Percentiles rank a stretch among this genome's conserved stretches.
Evolutionary conservation across 2,113 vertebrate species (phyloP).

Genomic region (Alosa alosa): DNA sequence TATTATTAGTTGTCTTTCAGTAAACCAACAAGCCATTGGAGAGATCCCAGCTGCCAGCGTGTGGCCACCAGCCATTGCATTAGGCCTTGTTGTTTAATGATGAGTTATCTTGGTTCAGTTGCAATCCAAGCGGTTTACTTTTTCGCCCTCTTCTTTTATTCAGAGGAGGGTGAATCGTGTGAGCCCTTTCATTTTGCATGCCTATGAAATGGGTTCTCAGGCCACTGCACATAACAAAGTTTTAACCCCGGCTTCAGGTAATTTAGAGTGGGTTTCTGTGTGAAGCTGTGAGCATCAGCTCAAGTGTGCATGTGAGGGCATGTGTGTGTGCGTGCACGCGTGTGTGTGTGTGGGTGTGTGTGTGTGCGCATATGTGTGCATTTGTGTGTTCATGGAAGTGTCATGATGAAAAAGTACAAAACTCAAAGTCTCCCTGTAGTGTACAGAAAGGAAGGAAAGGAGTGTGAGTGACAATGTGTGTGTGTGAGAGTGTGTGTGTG

Average conservation of each 20-base stretch:
- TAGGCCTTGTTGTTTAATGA: constrained; percentile 10
- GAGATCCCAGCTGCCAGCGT: neutral
- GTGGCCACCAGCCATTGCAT: neutral
- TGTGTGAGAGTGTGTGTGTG: too few relatives aligned
- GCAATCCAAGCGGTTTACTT: too few relatives aligned
- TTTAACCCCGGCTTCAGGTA: constrained; percentile 7
- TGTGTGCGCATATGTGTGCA: too few relatives aligned
- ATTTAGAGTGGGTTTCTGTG: neutral
- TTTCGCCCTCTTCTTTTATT: constrained; percentile 10
- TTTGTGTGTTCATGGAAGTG: too few relatives aligned
- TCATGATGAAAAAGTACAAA: too few relatives aligned
- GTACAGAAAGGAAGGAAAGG: too few relatives aligned
- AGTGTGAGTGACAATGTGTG: too few relatives aligned
- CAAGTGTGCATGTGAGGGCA: neutral
- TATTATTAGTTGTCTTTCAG: constrained; percentile 1
- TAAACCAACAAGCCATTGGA: neutral
- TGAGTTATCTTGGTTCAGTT: constrained; percentile 6
- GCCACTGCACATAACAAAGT: neutral
- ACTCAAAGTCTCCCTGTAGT: too few relatives aligned
- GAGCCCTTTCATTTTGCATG: constrained; percentile 33
- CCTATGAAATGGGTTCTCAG: neutral
- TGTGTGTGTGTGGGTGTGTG: neutral
- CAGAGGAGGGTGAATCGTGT: neutral
- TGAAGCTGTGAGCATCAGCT: too few relatives aligned
- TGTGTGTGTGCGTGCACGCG: constrained; percentile 22